Percentiles rank a stretch among this genome's conserved stretches.
Conservation (phyloP, 2,888 invertebrate species). For the Ashinkailepas kermadecensis region DNA sequence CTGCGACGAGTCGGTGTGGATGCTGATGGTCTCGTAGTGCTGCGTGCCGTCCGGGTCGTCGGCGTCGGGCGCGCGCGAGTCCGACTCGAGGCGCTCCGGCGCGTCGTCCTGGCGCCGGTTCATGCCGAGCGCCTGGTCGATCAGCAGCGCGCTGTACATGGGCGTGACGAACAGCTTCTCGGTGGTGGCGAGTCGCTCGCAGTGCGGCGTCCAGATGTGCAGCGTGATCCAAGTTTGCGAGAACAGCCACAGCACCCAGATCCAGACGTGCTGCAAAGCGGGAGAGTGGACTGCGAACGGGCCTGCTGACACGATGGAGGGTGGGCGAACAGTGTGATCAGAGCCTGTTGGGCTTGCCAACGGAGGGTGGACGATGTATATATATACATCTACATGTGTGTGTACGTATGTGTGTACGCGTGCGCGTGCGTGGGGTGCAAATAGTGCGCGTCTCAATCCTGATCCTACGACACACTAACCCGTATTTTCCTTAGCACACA, state of each 20-base stretch:
- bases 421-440: no score
- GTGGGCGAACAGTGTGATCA: no score
- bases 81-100: conserved; percentile 76
- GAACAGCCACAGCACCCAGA: conserved; percentile 83
- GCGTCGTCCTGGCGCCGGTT: conserved; percentile 54
- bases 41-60: conserved; percentile 37
- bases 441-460: no score
- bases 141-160: conserved; percentile 82
- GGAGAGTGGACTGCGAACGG: background rate
- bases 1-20: conserved; percentile 66
- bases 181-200: conserved; percentile 91
- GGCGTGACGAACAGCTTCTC: conserved; percentile 92
- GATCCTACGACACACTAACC: no score
- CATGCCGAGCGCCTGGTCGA: conserved; percentile 91
- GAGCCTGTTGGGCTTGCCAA: no score
- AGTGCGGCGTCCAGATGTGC: conserved; percentile 97
- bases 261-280: conserved; percentile 67
- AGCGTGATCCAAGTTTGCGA: conserved; percentile 95
- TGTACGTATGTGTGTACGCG: no score
- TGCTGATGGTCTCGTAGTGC: conserved; percentile 91
- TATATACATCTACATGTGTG: no score
- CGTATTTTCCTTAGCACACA: no score
- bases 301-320: no score
- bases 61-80: conserved; percentile 65
- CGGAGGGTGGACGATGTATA: no score